A percentile compares a stretch with the other conserved stretches of the same genome.
These are phyloP conservation scores for Acronicta psi DNA, from an alignment of 2,888 invertebrate genomes.

Conservation along the genomic window DNA sequence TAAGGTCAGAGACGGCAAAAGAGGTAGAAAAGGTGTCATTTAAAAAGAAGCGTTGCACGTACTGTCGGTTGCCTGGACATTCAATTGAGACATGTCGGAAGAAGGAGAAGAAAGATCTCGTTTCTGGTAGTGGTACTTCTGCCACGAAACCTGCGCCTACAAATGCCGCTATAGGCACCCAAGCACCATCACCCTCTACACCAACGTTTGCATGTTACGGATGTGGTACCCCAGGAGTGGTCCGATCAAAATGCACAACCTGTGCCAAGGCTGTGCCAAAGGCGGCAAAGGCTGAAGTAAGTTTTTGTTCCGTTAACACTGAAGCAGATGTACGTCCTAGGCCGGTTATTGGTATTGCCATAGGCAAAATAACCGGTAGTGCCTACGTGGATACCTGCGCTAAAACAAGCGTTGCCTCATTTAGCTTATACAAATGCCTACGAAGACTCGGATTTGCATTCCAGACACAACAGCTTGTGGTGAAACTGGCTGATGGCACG, in stretches of 20 bases:
- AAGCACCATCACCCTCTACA: constrained; percentile 18
- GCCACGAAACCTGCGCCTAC: background rate
- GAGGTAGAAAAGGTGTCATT: no score
- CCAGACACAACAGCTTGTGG: background rate
- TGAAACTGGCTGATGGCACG: constrained; percentile 12
- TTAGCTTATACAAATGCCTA: constrained; percentile 21
- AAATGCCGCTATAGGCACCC: constrained; percentile 6
- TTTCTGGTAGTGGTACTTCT: constrained; percentile 6
- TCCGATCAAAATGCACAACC: constrained; percentile 21
- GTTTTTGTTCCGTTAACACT: constrained; percentile 26
- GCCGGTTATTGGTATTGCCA: constrained; percentile 31
- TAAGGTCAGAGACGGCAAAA: no score
- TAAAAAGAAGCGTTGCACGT: no score
- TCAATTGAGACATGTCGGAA: no score
- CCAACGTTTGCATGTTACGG: constrained; percentile 11
- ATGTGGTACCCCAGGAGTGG: constrained; percentile 16
- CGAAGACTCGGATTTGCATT: no score
- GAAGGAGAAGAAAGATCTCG: constrained; percentile 15
- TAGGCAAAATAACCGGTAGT: constrained; percentile 25
- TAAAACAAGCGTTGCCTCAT: constrained; percentile 34
- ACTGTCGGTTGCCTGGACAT: no score
- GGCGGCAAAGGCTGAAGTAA: constrained; percentile 5
- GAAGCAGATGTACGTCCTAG: constrained; percentile 22
- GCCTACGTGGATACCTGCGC: constrained; percentile 35
- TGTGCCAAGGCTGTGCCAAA: constrained; percentile 9